Evolutionary conservation across 2,888 invertebrate genomes (phyloP).

Genomic region (Ryuthela nishihirai): DNA sequence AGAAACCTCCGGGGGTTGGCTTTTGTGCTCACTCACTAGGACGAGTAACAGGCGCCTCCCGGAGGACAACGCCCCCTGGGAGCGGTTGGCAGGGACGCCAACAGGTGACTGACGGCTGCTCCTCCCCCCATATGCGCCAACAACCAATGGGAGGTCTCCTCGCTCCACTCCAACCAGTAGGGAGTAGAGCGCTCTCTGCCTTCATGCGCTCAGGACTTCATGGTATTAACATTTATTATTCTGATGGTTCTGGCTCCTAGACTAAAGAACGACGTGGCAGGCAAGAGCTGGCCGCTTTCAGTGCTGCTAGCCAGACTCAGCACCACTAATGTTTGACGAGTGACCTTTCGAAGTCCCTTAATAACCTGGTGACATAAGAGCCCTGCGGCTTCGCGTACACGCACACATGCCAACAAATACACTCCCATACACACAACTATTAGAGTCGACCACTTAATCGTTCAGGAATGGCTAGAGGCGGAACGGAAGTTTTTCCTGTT

Average conservation of each 20-base stretch:
- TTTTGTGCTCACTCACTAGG: slow-evolving; percentile 36
- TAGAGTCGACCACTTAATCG: too few relatives aligned
- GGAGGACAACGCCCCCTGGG: slow-evolving; percentile 38
- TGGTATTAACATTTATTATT: slow-evolving; percentile 40
- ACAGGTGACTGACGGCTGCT: slow-evolving; percentile 35
- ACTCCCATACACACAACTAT: too few relatives aligned
- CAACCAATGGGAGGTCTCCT: slow-evolving; percentile 23
- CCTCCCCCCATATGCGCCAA: slow-evolving; percentile 15
- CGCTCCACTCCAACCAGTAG: slow-evolving; percentile 21
- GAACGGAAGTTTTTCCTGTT: too few relatives aligned
- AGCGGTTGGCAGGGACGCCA: slow-evolving; percentile 39
- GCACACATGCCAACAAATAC: too few relatives aligned
- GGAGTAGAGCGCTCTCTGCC: slow-evolving; percentile 19
- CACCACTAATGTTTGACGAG: slow-evolving; percentile 23
- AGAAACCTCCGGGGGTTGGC: slow-evolving; percentile 35
- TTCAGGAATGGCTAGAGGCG: too few relatives aligned
- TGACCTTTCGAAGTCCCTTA: slow-evolving; percentile 13
- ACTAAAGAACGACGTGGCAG: too few relatives aligned
- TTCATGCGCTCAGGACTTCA: slow-evolving; percentile 29
- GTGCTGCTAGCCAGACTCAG: too few relatives aligned
- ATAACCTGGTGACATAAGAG: slow-evolving; percentile 2
- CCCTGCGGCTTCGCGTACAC: too few relatives aligned
- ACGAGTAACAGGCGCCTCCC: slow-evolving; percentile 37
- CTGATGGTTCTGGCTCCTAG: slow-evolving; percentile 33
- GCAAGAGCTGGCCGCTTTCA: too few relatives aligned